A percentile compares a stretch with the other conserved stretches of the same genome.
Conservation (phyloP, 2,797 vertebrate species). For the Cephalopachus bancanus region DNA sequence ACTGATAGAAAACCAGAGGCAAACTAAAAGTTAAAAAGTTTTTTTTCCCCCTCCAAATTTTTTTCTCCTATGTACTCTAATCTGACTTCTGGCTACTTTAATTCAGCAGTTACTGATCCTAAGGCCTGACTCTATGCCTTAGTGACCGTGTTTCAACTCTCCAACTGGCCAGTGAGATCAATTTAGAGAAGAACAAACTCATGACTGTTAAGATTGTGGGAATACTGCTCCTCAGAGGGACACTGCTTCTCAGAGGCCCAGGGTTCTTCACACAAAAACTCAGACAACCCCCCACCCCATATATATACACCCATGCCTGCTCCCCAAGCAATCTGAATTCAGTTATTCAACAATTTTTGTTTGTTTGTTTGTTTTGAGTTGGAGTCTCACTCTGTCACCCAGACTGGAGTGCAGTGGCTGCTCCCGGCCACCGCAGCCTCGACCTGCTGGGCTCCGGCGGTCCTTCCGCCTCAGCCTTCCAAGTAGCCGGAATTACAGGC, state of each 20-base stretch:
- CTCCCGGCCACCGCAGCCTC: no score
- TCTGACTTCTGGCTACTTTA: not conserved
- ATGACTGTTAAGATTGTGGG: not conserved
- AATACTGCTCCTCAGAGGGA: not conserved
- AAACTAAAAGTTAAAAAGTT: not conserved
- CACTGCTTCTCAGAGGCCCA: not conserved
- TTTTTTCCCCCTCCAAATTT: not conserved
- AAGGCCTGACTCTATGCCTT: not conserved
- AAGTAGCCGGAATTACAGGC: no score
- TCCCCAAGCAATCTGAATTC: not conserved
- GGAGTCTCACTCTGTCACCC: no score
- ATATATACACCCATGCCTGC: not conserved
- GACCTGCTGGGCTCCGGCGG: no score
- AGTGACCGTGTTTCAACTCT: not conserved
- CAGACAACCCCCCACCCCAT: rapidly evolving
- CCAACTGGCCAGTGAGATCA: not conserved
- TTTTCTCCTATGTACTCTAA: no score
- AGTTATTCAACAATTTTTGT: not conserved
- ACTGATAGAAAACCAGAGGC: not conserved
- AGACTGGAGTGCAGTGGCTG: no score
- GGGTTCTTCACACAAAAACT: not conserved
- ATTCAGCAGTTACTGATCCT: not conserved
- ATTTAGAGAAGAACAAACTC: not conserved
- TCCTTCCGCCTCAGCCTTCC: no score
- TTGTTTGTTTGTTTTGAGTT: no score